Base-by-base conservation (phyloP, 35 echinoderm and acorn worm genomes). In the Ophiothrix spiculata region DNA sequence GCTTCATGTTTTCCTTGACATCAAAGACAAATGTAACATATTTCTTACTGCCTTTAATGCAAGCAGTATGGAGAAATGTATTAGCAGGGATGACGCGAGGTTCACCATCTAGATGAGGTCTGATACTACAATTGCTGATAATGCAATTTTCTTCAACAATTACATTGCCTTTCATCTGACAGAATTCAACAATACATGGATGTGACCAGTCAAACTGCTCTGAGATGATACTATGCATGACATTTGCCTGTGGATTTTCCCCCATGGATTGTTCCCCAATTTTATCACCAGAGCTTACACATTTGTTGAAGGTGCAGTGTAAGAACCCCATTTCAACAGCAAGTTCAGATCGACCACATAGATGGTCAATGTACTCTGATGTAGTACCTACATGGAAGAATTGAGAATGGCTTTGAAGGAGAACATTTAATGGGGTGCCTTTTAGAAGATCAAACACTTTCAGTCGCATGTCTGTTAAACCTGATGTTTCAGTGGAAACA, bases 321-420 rank as follows among this genome's bases (percentile, higher is more conserved):
- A 40, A 46, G 15, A 91, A 46, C 17, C 90, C 86, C 10, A 99
- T 38, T 33, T 92, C 89, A 16, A 38, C 77, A 19, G 64, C 76
- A 11, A 99, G 80, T 17, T 77, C 38, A 3, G 76, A 41, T 54
- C 89, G 81, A 39, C 88, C 56, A 80, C 92, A 94, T 39, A 91
- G 83, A 42, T 99, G 96, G 69, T 89, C 37, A 35, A 99, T 37
- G 31, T 94, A 90, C 85, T 99, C 96, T 38, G 84, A 78, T 0
- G 89, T 99, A 37, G 95, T 99, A 19, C 96, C 96, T 32, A 92
- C 77, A 81, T 99, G 96, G 42, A 91, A 99, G 64, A 99, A 99
- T 32, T 79, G 82, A 16, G 96, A 99, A 21, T 99, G 75, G 16
- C 80, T 78, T n/a, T 94, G 77, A 31, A 94, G 86, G 16, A 94